Percentiles rank a stretch among this genome's conserved stretches.
phyloP scores from a whole-genome alignment of 1,140 invertebrate genomes.

The Aphis craccivora region DNA sequence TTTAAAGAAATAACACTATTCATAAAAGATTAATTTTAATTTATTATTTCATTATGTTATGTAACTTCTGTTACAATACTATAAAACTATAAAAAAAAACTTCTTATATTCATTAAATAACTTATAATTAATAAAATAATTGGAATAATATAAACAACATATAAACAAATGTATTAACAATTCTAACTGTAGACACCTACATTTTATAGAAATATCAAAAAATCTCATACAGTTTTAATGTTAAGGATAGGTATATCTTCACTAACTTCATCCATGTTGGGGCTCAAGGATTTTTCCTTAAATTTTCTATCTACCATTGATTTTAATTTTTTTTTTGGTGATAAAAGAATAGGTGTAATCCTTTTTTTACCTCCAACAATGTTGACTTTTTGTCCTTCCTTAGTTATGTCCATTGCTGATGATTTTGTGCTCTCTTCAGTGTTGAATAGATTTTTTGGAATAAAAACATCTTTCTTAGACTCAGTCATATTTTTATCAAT shows the following conservation, averaged over 20 bases:
- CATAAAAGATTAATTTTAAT: background rate
- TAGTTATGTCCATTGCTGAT: background rate
- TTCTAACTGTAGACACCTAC: background rate
- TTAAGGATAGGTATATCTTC: background rate
- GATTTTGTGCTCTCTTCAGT: background rate
- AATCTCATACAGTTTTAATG: background rate
- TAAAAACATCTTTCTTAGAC: background rate
- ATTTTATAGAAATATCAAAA: background rate
- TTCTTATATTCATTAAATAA: constrained; percentile 1
- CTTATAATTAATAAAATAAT: constrained; percentile 35
- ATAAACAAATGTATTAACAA: constrained; percentile 49
- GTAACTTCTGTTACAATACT: background rate
- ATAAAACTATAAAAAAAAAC: background rate
- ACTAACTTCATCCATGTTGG: background rate
- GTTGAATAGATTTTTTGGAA: constrained; percentile 39
- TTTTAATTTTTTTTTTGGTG: constrained; percentile 42
- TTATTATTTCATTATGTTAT: background rate
- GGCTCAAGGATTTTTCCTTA: constrained; percentile 28
- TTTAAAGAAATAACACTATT: background rate
- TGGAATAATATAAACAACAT: constrained; percentile 22
- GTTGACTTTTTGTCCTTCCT: constrained; percentile 49
- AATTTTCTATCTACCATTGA: background rate
- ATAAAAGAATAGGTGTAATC: constrained; percentile 49
- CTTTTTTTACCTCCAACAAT: constrained; percentile 50
- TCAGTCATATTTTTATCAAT: background rate